Percentiles rank a stretch among this genome's conserved stretches.
phyloP scores from a whole-genome alignment of 2,797 vertebrate genomes.

The Trachurus trachurus region DNA sequence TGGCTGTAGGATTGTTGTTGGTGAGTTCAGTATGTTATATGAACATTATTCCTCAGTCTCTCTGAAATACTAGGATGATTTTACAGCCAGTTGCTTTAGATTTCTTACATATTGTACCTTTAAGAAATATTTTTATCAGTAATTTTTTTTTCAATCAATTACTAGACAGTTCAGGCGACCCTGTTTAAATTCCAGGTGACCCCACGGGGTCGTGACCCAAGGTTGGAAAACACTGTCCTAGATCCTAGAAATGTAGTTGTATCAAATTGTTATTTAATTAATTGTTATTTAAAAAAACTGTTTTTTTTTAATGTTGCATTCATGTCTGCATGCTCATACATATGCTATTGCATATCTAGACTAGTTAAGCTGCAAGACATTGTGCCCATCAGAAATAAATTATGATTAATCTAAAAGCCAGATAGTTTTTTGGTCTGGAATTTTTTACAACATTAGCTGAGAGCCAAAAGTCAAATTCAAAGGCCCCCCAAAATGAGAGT shows the following conservation, averaged over 20 bases:
- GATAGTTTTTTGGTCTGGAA: background rate
- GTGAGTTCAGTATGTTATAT: too few relatives aligned
- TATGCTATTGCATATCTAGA: background rate
- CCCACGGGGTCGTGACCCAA: too few relatives aligned
- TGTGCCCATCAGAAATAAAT: background rate
- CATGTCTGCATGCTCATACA: background rate
- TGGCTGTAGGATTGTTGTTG: too few relatives aligned
- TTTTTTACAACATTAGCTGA: constrained; percentile 34
- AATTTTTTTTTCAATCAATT: too few relatives aligned
- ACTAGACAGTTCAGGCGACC: too few relatives aligned
- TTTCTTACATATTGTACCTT: too few relatives aligned
- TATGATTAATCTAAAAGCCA: background rate
- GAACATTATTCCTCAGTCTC: too few relatives aligned
- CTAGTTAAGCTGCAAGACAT: background rate
- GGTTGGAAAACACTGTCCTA: too few relatives aligned
- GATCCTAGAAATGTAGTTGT: background rate
- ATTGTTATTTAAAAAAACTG: too few relatives aligned
- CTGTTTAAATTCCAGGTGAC: background rate
- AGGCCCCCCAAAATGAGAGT: constrained; percentile 36
- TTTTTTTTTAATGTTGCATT: background rate
- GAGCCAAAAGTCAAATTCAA: constrained; percentile 49
- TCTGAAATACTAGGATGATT: too few relatives aligned
- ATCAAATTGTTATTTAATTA: background rate
- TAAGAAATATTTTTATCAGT: too few relatives aligned
- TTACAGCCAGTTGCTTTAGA: too few relatives aligned